Evolutionary conservation across 2,113 vertebrate species (phyloP), one percentile per base, ranked within the genome.

Genomic region (Rutilus rutilus): DNA sequence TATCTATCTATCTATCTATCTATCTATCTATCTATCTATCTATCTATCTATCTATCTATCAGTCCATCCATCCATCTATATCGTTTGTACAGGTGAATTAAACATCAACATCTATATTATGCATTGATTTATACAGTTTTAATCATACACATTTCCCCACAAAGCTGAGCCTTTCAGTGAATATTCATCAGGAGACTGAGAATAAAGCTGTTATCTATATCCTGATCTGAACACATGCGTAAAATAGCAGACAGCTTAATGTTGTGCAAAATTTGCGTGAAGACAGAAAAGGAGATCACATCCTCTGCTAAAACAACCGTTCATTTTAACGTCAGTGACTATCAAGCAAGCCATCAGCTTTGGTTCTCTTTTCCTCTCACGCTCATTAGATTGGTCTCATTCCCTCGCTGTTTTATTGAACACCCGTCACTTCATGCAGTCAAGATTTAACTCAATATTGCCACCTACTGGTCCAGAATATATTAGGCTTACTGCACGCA

Each of bases 81-180:
- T 93, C 91, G 91, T 94, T 93, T 93, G 90, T 86, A 90, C 87
- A 73, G 87, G 85, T 95, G 89, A 95, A 95, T 95, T 93, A 95
- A 94, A 89, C 92, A 94, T 93, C 3, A 64, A 92, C 93, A 88
- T 92, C 92, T 91, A 87, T 85, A 73, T 90, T 84, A 89, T 87
- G 92, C 90, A 92, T 89, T 87, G 91, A 83, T 84, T 88, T 90
- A 93, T 95, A 90, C 91, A 94, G 94, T 92, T 93, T 95, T 93
- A 94, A 93, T 94, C 90, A 69, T 62, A 54, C 25, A 77, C 4
- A 47, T 92, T 93, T 88, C 86, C 90, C 91, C 88, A 91, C 93
- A 93, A 90, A 89, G 91, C 88, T 89, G 88, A 92, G 73, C 42
- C 42, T 27, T 77, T 64, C 64, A 64, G 87, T 88, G 69, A 87